phyloP scores from a whole-genome alignment of 1,140 invertebrate species.

The Pomacea maculata region DNA sequence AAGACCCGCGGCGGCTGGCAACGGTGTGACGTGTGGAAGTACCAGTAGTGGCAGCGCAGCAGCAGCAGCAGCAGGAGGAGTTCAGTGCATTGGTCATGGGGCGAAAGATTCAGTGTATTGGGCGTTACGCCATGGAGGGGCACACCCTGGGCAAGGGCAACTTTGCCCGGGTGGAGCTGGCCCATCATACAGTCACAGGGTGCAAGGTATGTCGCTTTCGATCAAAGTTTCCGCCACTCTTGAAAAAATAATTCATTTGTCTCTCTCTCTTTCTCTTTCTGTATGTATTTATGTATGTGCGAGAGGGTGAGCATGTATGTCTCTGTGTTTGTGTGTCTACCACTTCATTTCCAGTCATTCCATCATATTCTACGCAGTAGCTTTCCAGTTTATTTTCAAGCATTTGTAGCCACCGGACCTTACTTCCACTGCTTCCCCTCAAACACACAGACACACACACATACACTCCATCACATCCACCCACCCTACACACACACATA shows the following conservation, averaged over 20 bases:
- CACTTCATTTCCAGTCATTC: no score
- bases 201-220: slow-evolving; percentile 58
- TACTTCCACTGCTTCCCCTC: no score
- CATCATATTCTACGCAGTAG: no score
- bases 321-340: neutral
- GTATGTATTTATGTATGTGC: neutral
- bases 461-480: no score
- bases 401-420: no score
- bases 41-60: neutral
- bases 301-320: neutral
- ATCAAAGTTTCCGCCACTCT: neutral
- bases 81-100: slow-evolving; percentile 43
- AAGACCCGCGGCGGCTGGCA: neutral
- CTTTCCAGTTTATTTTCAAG: no score
- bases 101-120: slow-evolving; percentile 65
- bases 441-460: no score
- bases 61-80: neutral
- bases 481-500: no score
- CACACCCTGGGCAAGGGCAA: slow-evolving; percentile 64
- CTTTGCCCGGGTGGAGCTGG: slow-evolving; percentile 66
- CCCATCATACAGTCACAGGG: slow-evolving; percentile 61
- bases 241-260: neutral
- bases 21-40: neutral
- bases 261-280: neutral
- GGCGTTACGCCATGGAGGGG: slow-evolving; percentile 65